Evolutionary conservation across 92 coral and sea anemone genomes (phyloP), one percentile per base, ranked within the genome.

Genomic region (Porites rus): DNA sequence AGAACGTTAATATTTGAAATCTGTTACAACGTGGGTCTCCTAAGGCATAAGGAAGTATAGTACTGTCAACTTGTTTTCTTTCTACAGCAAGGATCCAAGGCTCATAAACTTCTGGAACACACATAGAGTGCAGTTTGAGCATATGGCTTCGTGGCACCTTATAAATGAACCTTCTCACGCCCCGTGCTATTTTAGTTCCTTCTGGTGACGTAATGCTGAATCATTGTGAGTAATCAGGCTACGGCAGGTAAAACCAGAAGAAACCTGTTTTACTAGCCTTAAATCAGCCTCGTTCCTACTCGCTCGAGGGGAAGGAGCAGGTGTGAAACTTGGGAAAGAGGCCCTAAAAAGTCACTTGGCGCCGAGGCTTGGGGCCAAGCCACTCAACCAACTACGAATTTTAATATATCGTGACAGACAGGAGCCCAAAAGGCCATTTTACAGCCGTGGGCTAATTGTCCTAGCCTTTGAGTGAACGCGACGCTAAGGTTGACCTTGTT

Each of bases 101-200:
- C 59, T 38, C 77, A 81, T 51, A 69, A 81, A 81, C 60, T 60
- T 50, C 24, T n/a, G 83, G 83, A 43, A 46, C 83, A 63, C 72
- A 19, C 43, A 5, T 38, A 43, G 72, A 7, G 72, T 38, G 43
- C 52, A 16, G 31, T 78, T n/a, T 78, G 83, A 78, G 43, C 8
- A 11, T 69, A 25, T 78, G 20, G 59, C 83, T 64, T 46, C 83
- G 83, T 64, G 83, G 73, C 72, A 78, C 83, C 17, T 72, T 43
- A 56, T 72, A 72, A 43, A 7, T 25, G 22, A 18, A 19, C 51
- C 62, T 31, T 70, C 87, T 83, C 65, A 69, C 69, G 87, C 72
- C 43, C 87, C 79, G 12, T 62, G 58, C 87, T 83, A 83, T 72
- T 83, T 83, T 83, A 70, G 87, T 25, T 18, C 87, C 79, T 83